phyloP scores from a whole-genome alignment of 2,888 invertebrate species.

The Tanypteryx hageni region DNA sequence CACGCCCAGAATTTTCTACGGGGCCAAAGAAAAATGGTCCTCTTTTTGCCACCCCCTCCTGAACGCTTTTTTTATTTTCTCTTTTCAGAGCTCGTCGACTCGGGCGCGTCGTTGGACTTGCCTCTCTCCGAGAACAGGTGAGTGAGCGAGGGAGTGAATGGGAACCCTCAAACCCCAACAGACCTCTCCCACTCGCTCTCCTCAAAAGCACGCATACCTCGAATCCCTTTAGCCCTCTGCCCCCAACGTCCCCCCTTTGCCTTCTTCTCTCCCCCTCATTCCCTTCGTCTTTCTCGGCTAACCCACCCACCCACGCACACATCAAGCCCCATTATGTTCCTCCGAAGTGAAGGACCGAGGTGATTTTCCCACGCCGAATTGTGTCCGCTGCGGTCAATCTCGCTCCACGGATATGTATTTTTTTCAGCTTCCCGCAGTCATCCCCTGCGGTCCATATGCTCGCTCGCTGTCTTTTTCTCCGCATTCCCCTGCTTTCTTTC shows the following conservation, averaged over 20 bases:
- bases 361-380: constrained; percentile 10
- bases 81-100: constrained; percentile 61
- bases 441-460: not conserved
- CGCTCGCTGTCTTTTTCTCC: too few species aligned
- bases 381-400: not conserved
- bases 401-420: not conserved
- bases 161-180: not conserved
- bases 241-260: too few species aligned
- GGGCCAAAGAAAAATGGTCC: constrained; percentile 10
- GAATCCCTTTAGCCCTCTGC: not conserved
- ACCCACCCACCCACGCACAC: constrained; percentile 14
- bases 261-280: too few species aligned
- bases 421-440: not conserved
- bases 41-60: constrained; percentile 34
- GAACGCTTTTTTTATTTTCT: constrained; percentile 33
- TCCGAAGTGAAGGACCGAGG: not conserved
- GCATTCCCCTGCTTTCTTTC: too few species aligned
- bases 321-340: constrained; percentile 17
- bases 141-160: constrained; percentile 44
- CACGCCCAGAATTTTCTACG: constrained; percentile 26
- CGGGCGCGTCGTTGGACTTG: constrained; percentile 37
- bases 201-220: constrained; percentile 11
- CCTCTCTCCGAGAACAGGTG: constrained; percentile 62
- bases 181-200: not conserved
- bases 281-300: not conserved